phyloP scores from a whole-genome alignment of 2,888 invertebrate genomes.

The Melinaea menophilus region DNA sequence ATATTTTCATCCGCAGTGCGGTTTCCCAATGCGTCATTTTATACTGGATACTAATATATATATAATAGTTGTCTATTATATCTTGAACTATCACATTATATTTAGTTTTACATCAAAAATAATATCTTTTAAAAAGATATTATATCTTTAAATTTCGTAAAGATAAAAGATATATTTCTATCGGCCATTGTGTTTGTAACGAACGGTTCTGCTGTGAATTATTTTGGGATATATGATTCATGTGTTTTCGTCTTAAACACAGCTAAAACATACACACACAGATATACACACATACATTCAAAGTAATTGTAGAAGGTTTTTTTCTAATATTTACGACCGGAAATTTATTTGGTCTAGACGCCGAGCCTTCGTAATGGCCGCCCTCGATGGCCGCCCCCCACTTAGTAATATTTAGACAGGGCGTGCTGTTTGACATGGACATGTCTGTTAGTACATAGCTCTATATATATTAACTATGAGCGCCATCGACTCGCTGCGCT shows the following conservation, averaged over 20 bases:
- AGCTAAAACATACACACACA: no score
- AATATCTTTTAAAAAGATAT: no score
- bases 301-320: background rate
- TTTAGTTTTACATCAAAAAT: background rate
- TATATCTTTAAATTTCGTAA: no score
- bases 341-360: constrained; percentile 27
- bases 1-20: constrained; percentile 33
- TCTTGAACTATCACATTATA: background rate
- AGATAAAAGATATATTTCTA: no score
- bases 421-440: no score
- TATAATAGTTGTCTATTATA: background rate
- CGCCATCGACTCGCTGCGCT: no score
- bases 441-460: no score
- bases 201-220: constrained; percentile 30
- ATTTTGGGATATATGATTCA: constrained; percentile 35
- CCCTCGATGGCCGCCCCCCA: constrained; percentile 12
- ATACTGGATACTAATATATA: background rate
- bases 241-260: constrained; percentile 8
- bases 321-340: background rate
- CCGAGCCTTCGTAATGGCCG: constrained; percentile 17
- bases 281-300: background rate
- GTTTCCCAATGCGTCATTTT: constrained; percentile 31
- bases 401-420: constrained; percentile 11
- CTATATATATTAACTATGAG: no score
- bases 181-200: constrained; percentile 4